These are phyloP conservation scores for Zophobas atratus DNA, from an alignment of 1,140 invertebrate species.

Conservation along the genomic window DNA sequence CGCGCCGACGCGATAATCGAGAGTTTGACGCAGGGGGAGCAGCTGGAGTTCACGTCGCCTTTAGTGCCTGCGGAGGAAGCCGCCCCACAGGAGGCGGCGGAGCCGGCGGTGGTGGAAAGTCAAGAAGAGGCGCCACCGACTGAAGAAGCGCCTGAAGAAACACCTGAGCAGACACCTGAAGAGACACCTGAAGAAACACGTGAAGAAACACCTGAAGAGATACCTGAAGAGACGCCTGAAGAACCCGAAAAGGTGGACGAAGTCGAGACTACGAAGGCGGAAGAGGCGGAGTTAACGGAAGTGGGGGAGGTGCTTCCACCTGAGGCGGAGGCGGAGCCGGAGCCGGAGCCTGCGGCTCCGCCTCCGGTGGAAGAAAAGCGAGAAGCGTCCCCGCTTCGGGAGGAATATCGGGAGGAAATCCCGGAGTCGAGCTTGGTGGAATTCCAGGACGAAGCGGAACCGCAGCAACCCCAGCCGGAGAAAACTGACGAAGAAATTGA, in stretches of 20 bases:
- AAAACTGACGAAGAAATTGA: slow-evolving; percentile 42
- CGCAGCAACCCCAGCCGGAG: background rate
- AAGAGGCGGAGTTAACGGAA: too few relatives aligned
- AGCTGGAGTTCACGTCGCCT: slow-evolving; percentile 11
- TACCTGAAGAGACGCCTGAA: slow-evolving; percentile 61
- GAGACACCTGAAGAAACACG: too few relatives aligned
- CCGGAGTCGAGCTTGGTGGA: background rate
- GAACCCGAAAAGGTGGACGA: slow-evolving; percentile 26
- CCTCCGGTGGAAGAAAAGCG: slow-evolving; percentile 18
- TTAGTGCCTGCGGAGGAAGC: slow-evolving; percentile 17
- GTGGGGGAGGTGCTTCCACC: background rate
- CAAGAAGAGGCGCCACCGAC: background rate
- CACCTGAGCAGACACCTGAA: too few relatives aligned
- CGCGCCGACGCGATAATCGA: slow-evolving; percentile 15
- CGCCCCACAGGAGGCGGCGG: background rate
- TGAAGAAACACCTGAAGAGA: slow-evolving; percentile 52
- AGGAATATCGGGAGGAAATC: background rate
- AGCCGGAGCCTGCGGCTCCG: background rate
- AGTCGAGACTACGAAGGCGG: slow-evolving; percentile 22
- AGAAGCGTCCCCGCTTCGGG: background rate
- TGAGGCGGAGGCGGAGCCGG: background rate
- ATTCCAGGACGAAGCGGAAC: too few relatives aligned
- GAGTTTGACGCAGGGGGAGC: slow-evolving; percentile 23
- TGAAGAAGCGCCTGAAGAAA: slow-evolving; percentile 40
- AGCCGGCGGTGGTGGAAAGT: too few relatives aligned